Base-by-base conservation (phyloP, 1,140 invertebrate genomes). In the Lycorma delicatula region DNA sequence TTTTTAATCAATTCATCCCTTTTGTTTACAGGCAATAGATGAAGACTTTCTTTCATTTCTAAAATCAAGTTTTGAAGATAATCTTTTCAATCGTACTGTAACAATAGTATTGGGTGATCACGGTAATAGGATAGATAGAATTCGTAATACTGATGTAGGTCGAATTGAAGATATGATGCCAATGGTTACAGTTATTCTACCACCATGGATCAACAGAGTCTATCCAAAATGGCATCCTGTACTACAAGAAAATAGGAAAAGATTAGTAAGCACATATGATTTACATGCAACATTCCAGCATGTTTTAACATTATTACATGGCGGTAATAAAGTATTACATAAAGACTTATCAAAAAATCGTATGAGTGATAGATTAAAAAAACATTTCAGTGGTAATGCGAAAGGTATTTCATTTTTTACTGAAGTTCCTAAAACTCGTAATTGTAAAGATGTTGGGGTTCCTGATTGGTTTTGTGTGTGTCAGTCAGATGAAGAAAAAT, bases 121-220 rank as follows among this genome's bases (percentile, higher is more conserved):
- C 60, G 78, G 78, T 5, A 74, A 78, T 56, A 60, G 81, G 20
- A 80, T 77, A 60, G 78, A 77, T 36, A 55, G 63, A 5, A 75
- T 81, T 44, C 64, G 79, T 16, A 60, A 70, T 25, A 79, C 79
- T 0, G 70, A 72, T 44, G 68, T 80, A 7, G 81, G 81, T 0
- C 72, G 75, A 59, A 62, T 80, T 6, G 81, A 83, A 65, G 79
- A 81, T 63, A 62, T 75, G 28, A 69, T 82, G 54, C 81, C 81
- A 16, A 78, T 80, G 63, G 70, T 81, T 56, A 74, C 72, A 47
- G 44, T 81, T 1, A 64, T 73, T n/a, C 59, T 81, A 7, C 79
- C 81, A 2, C 56, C 67, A 49, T 72, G 71, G 66, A 72, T 79
- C 47, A 49, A 60, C 6, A 31, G 60, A 51, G 66, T 70, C 54